Evolutionary conservation across 1,140 invertebrate genomes (phyloP), one percentile per base, ranked within the genome.

Genomic region (Diabrotica undecimpunctata): DNA sequence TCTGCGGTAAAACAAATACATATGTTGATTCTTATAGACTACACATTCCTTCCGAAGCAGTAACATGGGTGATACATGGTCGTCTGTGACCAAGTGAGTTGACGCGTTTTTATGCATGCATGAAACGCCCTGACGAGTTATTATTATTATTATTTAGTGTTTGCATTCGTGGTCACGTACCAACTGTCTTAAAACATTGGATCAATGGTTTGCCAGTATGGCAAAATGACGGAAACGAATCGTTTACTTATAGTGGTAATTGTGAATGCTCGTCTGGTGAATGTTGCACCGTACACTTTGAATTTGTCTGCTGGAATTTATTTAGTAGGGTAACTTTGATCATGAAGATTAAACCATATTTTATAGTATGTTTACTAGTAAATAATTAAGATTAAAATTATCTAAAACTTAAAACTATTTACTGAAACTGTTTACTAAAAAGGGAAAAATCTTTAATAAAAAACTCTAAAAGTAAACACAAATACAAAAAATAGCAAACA

Each of bases 131-230:
- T 51, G 61, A 57, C 53, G 55, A 66, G 61, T 61, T 66, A 66
- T 66, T 57, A 50, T 66, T 61, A 61, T 66, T 54, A 62, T 66
- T 61, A 66, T 66, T 54, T 54, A 66, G 53, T 61, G 65, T 61
- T 61, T 66, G 60, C 65, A 66, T 66, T 66, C 65, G 65, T 46
- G 60, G 65, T 66, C 65, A 66, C 65, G 65, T 66, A 61, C 65
- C 59, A 62, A 57, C 59, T 56, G 59, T 66, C 65, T 62, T 50
- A 61, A 62, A 52, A 46, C 52, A 61, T 12, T 53, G 52, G 59
- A 61, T 61, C 61, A 66, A 62, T 66, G 54, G 54, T 55, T 59
- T 60, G 54, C 51, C 59, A 62, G 35, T 51, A 61, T 61, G 65
- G 55, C 58, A 65, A 65, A 65, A 65, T 59, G 58, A 66, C 65